Evolutionary conservation across 2,888 invertebrate species (phyloP).

Genomic region (Stenotaenia linearis): DNA sequence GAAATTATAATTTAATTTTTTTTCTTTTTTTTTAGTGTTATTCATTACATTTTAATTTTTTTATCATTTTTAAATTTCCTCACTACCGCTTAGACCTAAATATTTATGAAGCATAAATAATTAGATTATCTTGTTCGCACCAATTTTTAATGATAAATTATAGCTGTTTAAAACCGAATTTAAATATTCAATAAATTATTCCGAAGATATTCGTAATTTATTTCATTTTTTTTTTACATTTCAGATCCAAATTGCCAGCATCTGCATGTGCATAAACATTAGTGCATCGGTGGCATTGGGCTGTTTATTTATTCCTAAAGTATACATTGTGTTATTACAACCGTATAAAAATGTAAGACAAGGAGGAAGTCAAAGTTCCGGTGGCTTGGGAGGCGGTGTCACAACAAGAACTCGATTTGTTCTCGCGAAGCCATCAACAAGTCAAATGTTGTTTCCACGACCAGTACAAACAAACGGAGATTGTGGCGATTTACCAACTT

Average conservation of each 20-base stretch:
- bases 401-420: slow-evolving; percentile 28
- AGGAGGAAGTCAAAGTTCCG: slow-evolving; percentile 45
- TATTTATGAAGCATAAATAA: no score
- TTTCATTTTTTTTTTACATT: slow-evolving; percentile 38
- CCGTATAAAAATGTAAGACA: slow-evolving; percentile 71
- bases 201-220: not conserved
- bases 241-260: slow-evolving; percentile 68
- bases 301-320: slow-evolving; percentile 68
- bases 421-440: slow-evolving; percentile 11
- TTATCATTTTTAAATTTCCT: no score
- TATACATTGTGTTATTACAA: slow-evolving; percentile 70
- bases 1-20: no score
- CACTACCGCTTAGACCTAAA: no score
- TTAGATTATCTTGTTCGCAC: no score
- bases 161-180: no score
- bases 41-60: no score
- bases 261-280: slow-evolving; percentile 70
- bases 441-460: slow-evolving; percentile 32
- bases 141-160: no score
- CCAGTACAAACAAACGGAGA: slow-evolving; percentile 43
- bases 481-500: slow-evolving; percentile 42
- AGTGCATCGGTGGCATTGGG: slow-evolving; percentile 68
- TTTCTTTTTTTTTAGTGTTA: no score
- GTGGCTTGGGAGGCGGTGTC: slow-evolving; percentile 32
- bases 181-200: not conserved